phyloP scores from a whole-genome alignment of 2,113 vertebrate species.

The Suricata suricatta region DNA sequence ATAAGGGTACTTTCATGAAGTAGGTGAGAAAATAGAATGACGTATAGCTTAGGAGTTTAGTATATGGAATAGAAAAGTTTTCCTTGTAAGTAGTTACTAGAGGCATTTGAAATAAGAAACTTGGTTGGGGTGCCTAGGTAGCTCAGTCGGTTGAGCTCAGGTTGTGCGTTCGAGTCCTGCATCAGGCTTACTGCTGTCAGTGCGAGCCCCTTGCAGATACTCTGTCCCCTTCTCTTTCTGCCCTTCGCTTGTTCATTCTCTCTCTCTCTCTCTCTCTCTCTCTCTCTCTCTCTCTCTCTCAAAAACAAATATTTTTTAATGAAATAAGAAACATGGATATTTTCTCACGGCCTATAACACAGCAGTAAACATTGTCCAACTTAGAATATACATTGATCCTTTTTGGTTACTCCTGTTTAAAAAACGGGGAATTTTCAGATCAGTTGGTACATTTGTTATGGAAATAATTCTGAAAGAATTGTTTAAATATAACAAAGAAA shows the following conservation, averaged over 20 bases:
- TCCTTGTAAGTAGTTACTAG: neutral
- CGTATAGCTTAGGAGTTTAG: neutral
- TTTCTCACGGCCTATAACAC: neutral
- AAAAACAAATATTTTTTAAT: neutral
- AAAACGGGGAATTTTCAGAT: conserved; percentile 1
- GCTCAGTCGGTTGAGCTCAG: too few species aligned
- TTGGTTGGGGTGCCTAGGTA: neutral
- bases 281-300: too few species aligned
- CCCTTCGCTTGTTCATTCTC: too few species aligned
- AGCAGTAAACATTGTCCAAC: neutral
- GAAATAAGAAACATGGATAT: neutral
- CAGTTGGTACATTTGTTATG: neutral
- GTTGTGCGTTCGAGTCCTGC: too few species aligned
- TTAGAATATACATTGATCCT: neutral
- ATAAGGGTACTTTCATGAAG: neutral
- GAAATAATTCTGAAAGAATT: neutral
- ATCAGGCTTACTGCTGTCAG: too few species aligned
- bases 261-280: too few species aligned
- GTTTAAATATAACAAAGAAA: neutral
- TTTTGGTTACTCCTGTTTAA: neutral
- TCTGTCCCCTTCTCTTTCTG: too few species aligned
- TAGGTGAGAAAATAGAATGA: neutral
- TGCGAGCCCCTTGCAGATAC: too few species aligned
- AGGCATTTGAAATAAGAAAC: conserved; percentile 4
- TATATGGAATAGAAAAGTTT: neutral